Base-by-base conservation (phyloP, 2,113 vertebrate species). In the Neofelis nebulosa region DNA sequence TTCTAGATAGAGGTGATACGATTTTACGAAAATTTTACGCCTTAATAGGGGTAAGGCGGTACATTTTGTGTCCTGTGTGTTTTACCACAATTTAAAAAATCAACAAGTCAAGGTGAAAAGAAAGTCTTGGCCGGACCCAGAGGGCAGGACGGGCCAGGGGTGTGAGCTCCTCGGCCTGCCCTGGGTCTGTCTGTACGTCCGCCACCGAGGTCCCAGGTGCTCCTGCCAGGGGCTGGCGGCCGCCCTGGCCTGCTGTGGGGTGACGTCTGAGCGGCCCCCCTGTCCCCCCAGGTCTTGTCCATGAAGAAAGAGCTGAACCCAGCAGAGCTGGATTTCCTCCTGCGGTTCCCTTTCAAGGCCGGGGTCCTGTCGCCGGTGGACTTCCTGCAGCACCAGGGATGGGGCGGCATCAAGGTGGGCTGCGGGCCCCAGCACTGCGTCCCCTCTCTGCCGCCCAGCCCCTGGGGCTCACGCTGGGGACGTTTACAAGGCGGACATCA, bases 381-480 rank as follows among this genome's bases (percentile, higher is more conserved):
- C 52, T 99, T 99, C 94, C 98, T 99, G 95, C 98, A 98, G 91
- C 23, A 97, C 50, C 99, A 99, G 95, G 95, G 97, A 61, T 99
- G 99, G 99, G 99, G 99, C 0, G 98, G 98, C 33, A 98, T 99
- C 98, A 99, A 99, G 99, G 99, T 99, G 11, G 16, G 99, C 95
- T 0, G 13, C 16, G 1, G 2, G 5, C 33, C 5, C 4, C 19
- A 23, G n/a, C 71, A 7, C 11, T 0, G 10, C 0, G 12, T 18
- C 1, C 57, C 14, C 48, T 45, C 36, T 57, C 18, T 6, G 1
- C 11, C 0, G 1, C 2, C 0, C 2, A 7, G 71, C 16, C 9
- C 29, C 25, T 61, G 19, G 10, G 2, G 29, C 16, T 66, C 41
- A 2, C 1, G 1, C 33, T 3, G 5, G 21, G 4, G 50, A 0